phyloP scores from a whole-genome alignment of 1,140 invertebrate species.

The Drosophila repleta region DNA sequence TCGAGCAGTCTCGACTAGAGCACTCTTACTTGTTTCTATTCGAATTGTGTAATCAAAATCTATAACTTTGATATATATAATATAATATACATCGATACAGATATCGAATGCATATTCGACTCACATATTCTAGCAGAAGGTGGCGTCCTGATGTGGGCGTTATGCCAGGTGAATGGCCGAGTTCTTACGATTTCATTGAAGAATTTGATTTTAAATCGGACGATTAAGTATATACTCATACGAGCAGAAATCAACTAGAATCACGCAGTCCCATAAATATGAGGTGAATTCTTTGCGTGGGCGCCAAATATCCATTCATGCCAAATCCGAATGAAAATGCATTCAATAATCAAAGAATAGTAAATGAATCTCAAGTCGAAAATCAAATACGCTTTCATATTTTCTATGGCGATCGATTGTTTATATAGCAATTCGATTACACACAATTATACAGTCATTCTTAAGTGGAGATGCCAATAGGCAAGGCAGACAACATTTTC shows the following conservation, averaged over 20 bases:
- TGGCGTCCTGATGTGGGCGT: slow-evolving; percentile 31
- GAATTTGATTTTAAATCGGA: slow-evolving; percentile 8
- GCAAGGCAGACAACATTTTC: too few species aligned
- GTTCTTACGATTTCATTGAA: slow-evolving; percentile 36
- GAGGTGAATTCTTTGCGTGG: slow-evolving; percentile 6
- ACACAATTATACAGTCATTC: too few species aligned
- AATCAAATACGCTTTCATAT: not conserved
- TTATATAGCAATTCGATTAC: too few species aligned
- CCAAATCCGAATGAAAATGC: slow-evolving; percentile 14
- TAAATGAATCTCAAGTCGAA: not conserved
- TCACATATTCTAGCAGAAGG: slow-evolving; percentile 27
- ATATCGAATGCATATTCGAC: not conserved
- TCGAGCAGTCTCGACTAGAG: too few species aligned
- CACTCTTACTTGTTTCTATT: too few species aligned
- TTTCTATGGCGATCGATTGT: not conserved
- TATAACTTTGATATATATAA: too few species aligned
- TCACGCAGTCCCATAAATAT: slow-evolving; percentile 27
- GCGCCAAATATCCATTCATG: slow-evolving; percentile 23
- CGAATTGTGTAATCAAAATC: too few species aligned
- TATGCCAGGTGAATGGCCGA: slow-evolving; percentile 36
- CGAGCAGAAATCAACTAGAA: slow-evolving; percentile 1
- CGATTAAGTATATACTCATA: slow-evolving; percentile 14
- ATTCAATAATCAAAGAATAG: not conserved
- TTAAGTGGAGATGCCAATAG: too few species aligned
- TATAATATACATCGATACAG: not conserved